These are phyloP conservation scores for Cyanoliseus patagonus DNA, from an alignment of 2,113 vertebrate species.

Conservation along the genomic window DNA sequence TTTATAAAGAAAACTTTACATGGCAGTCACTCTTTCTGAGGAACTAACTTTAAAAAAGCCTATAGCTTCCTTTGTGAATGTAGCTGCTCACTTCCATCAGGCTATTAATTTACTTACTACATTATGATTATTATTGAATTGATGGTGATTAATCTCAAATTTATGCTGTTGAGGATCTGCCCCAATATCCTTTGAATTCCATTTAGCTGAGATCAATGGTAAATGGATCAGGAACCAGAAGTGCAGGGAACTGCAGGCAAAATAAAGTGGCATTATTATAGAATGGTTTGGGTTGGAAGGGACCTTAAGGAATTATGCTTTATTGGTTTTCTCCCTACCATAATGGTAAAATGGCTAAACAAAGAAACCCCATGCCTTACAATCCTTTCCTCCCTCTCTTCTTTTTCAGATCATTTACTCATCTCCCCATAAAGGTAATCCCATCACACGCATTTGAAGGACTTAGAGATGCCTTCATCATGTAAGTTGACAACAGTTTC, in stretches of 20 bases:
- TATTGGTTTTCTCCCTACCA: not conserved
- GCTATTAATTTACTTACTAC: not conserved
- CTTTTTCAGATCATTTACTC: conserved; percentile 79
- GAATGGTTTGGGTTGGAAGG: not conserved
- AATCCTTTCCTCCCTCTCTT: not conserved
- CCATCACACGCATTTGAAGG: conserved; percentile 84
- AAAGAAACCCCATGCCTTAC: not conserved
- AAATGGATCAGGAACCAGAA: not conserved
- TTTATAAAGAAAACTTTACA: not conserved
- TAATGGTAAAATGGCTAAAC: not conserved
- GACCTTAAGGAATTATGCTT: not conserved
- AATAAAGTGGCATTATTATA: not conserved
- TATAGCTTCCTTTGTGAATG: not conserved
- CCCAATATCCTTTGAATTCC: not conserved
- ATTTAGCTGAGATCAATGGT: not conserved
- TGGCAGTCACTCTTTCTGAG: not conserved
- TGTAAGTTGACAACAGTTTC: conserved; percentile 79
- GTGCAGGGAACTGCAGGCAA: not conserved
- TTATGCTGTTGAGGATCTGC: not conserved
- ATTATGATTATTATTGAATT: conserved; percentile 10
- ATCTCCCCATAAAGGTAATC: conserved; percentile 83
- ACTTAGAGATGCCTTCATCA: conserved; percentile 82
- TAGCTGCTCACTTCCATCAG: not conserved
- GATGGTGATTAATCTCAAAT: not conserved
- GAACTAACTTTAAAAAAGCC: conserved; percentile 7